Conservation (phyloP, 2,797 vertebrate genomes). For the Cyprinella venusta region DNA sequence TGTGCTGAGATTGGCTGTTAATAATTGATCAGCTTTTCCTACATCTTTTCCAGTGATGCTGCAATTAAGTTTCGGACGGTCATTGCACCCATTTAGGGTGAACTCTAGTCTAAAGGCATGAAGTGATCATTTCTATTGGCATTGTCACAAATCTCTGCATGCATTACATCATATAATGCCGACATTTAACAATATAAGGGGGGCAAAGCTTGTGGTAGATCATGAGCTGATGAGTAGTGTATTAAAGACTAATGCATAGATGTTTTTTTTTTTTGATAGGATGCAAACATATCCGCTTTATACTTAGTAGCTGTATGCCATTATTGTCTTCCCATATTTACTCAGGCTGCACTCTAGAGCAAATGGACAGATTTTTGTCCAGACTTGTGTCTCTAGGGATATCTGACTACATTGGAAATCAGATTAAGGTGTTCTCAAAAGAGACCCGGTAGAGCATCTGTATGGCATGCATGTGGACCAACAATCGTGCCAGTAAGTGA, state of each 20-base stretch:
- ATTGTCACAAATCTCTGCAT: not conserved
- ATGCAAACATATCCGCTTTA: slow-evolving; percentile 46
- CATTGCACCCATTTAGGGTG: slow-evolving; percentile 41
- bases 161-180: not conserved
- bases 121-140: slow-evolving; percentile 33
- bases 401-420: slow-evolving; percentile 51
- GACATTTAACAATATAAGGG: slow-evolving; percentile 3
- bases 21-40: slow-evolving; percentile 79
- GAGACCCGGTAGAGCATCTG: slow-evolving; percentile 38
- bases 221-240: slow-evolving; percentile 46
- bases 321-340: slow-evolving; percentile 44
- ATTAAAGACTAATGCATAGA: slow-evolving; percentile 39
- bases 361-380: slow-evolving; percentile 57
- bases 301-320: slow-evolving; percentile 40
- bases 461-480: slow-evolving; percentile 51
- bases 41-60: slow-evolving; percentile 42
- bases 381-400: slow-evolving; percentile 52
- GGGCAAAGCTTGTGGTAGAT: not conserved
- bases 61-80: slow-evolving; percentile 48
- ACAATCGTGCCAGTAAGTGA: slow-evolving; percentile 15
- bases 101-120: not conserved
- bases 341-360: slow-evolving; percentile 49
- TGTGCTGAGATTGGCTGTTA: slow-evolving; percentile 78
- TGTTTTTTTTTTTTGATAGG: slow-evolving; percentile 54
- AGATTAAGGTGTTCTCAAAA: slow-evolving; percentile 41